Base-by-base conservation (phyloP, 2,113 vertebrate species). In the Balaeniceps rex region DNA sequence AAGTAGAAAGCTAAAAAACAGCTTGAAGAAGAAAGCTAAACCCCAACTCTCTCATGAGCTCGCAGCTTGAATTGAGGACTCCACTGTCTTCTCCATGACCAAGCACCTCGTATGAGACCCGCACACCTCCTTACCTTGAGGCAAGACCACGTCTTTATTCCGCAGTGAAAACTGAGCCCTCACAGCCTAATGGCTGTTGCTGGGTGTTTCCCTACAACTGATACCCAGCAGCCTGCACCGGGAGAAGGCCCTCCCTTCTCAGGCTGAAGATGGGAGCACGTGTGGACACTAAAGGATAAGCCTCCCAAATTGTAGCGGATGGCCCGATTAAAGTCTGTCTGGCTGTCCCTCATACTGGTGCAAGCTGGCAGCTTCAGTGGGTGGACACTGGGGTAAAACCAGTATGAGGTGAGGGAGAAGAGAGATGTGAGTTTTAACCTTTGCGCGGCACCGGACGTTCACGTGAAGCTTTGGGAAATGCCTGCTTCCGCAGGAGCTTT, bases 361-460 rank as follows among this genome's bases (percentile, higher is more conserved):
- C 78, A 72, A 76, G 7, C 51, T 34, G 42, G 44, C 24, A 83
- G 44, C 61, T 64, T 64, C 40, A 23, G 24, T 8, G 31, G 46
- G 63, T 42, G 44, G 46, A 51, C 33, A 25, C 14, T 31, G 64
- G 16, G 18, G 19, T 29, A 55, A 80, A 90, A 80, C 16, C 63
- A 85, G 40, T 3, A n/a, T 3, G 36, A 91, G 29, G 26, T 74
- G 72, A 72, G 33, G 0, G 4, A 82, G 33, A 90, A 14, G 1
- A 78, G 80, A 92, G 55, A 33, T 36, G 64, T 71, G 80, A 75
- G 28, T 88, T 71, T 52, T 36, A 87, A 81, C 28, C 49, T 94
- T 72, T 74, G 49, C 9, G 47, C 0, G 0, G 38, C 72, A 75
- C 76, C 0, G 0, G 24, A 7, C 17, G 18, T 23, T 22, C 19